Conservation (phyloP, 1,140 invertebrate species). For the Drosophila sp. region DNA sequence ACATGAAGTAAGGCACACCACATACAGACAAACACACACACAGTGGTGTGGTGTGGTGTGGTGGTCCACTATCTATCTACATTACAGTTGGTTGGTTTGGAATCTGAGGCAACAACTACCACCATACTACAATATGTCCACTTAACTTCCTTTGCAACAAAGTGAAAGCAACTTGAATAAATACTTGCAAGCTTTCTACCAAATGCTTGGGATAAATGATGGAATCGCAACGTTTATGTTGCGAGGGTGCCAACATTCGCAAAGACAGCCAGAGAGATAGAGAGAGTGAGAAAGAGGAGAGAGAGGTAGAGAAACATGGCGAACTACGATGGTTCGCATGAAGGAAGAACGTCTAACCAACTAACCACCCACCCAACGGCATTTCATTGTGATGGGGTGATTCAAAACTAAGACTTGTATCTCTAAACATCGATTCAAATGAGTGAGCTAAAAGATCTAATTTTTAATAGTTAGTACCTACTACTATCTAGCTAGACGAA, state of each 20-base stretch:
- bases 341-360: too few relatives aligned
- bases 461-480: too few relatives aligned
- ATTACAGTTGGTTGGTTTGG: conserved; percentile 1
- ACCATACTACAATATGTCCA: background rate
- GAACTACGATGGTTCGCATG: too few relatives aligned
- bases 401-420: too few relatives aligned
- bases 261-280: background rate
- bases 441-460: too few relatives aligned
- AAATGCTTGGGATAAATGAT: conserved; percentile 6
- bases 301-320: background rate
- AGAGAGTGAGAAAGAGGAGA: background rate
- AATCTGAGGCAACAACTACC: conserved; percentile 3
- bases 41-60: conserved; percentile 50
- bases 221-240: background rate
- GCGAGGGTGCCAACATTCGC: background rate
- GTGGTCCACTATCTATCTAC: background rate
- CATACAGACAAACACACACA: conserved; percentile 30
- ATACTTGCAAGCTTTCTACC: conserved; percentile 4
- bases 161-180: background rate
- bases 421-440: too few relatives aligned
- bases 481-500: too few relatives aligned
- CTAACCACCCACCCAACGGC: too few relatives aligned
- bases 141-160: conserved; percentile 4
- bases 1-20: conserved; percentile 34
- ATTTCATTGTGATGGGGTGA: too few relatives aligned